Conservation (phyloP, 2,797 vertebrate genomes). For the Linurgus olivaceus region DNA sequence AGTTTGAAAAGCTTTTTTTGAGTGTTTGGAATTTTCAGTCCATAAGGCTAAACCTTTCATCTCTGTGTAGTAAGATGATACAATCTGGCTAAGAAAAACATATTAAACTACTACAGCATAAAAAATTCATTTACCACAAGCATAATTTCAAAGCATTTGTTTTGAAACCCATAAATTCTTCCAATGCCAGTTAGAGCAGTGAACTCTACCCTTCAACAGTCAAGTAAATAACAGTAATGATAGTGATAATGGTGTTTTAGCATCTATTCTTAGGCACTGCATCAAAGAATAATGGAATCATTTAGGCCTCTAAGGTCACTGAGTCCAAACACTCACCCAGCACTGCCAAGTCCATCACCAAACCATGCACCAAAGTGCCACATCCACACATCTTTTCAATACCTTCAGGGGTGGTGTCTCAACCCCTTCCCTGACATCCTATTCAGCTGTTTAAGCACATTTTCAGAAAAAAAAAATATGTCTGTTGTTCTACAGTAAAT, state of each 20-base stretch:
- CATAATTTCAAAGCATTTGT: neutral
- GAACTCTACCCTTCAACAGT: neutral
- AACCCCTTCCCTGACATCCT: neutral
- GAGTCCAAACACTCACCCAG: neutral
- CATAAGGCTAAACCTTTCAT: neutral
- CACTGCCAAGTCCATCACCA: neutral
- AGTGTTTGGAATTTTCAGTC: neutral
- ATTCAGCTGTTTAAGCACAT: neutral
- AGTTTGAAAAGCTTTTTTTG: neutral
- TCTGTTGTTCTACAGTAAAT: neutral
- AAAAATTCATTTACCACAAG: neutral
- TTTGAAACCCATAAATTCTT: neutral
- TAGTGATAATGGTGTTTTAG: neutral
- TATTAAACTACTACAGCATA: neutral
- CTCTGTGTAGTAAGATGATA: neutral
- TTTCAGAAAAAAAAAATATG: neutral
- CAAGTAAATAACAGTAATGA: neutral
- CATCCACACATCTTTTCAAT: neutral
- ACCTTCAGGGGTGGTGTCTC: neutral
- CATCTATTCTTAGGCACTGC: neutral
- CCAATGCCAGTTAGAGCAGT: neutral
- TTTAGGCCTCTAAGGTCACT: neutral
- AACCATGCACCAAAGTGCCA: neutral
- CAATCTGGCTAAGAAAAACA: neutral
- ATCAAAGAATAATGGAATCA: neutral